Evolutionary conservation across 2,797 vertebrate species (phyloP), one percentile per base, ranked within the genome.

Genomic region (Apodemus agrarius): DNA sequence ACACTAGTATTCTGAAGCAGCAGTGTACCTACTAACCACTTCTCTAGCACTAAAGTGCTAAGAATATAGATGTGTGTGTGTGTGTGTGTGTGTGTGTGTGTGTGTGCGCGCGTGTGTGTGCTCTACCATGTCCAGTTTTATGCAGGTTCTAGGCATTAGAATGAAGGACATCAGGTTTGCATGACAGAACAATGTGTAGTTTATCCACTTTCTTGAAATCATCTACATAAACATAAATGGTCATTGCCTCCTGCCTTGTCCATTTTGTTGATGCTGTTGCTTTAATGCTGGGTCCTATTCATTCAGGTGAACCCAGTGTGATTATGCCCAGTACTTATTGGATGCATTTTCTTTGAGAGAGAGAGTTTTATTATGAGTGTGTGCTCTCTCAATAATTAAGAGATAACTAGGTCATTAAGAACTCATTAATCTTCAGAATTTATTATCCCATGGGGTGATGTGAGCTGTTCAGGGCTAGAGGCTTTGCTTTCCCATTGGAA

Each of bases 381-480:
- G 57, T 83, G 92, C 88, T 97, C 79, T 96, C 95, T 93, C 86
- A 92, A 83, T 96, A 97, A 96, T 96, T 93, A 96, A 95, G 83
- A 96, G 87, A 84, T 87, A 96, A 93, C 79, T 95, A 91, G 97
- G 95, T 97, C 96, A 97, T 97, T 96, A 97, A 96, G 91, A 98
- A 93, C 95, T 96, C 96, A 97, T 97, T 97, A 96, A 97, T 97
- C 96, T 96, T 96, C 69, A 65, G 67, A 59, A 90, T 80, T 92
- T 95, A 94, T 90, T 19, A 90, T 96, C 92, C 95, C 91, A 84
- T 40, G 89, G 92, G 93, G 93, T 95, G 75, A 69, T 40, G 4
- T 76, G 72, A 96, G 43, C 89, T 82, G 82, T 82, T 54, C 79
- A 3, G 9, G 17, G 37, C 72, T 69, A 11, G 40, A 86, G 12